Conservation (phyloP, 1,140 invertebrate genomes). For the Neotoxoptera formosana region DNA sequence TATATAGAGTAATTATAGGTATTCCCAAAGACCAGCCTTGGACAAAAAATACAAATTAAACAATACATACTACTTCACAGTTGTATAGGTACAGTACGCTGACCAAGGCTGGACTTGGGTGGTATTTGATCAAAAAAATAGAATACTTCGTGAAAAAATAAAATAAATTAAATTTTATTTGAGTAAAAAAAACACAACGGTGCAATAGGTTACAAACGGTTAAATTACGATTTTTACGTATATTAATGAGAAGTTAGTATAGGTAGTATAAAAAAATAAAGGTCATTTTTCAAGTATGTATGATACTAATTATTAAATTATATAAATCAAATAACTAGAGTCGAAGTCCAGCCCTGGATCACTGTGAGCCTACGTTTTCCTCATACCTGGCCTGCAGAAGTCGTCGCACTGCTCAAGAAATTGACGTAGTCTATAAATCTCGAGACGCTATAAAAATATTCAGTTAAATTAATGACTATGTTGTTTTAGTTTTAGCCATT, state of each 20-base stretch:
- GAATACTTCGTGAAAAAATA: constrained; percentile 13
- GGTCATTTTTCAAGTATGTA: constrained; percentile 21
- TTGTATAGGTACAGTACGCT: constrained; percentile 42
- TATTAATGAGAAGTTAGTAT: constrained; percentile 56
- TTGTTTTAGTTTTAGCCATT: not conserved
- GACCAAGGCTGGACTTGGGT: constrained; percentile 56
- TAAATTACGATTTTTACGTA: constrained; percentile 45
- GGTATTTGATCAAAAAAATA: constrained; percentile 49
- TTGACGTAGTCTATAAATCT: constrained; percentile 74
- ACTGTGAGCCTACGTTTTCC: constrained; percentile 52
- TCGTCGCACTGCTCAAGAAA: constrained; percentile 82
- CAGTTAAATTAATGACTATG: not conserved
- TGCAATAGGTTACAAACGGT: constrained; percentile 50
- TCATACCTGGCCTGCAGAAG: constrained; percentile 67
- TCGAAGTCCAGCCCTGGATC: constrained; percentile 59
- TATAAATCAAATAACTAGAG: constrained; percentile 56
- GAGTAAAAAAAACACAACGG: constrained; percentile 38
- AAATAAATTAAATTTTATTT: constrained; percentile 34
- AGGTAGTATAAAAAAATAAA: constrained; percentile 39
- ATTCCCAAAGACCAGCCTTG: constrained; percentile 56
- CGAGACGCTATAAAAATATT: constrained; percentile 68
- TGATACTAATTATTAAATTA: constrained; percentile 45
- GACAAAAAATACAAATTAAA: constrained; percentile 40
- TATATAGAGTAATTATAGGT: constrained; percentile 14
- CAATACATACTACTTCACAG: constrained; percentile 18